phyloP scores from a whole-genome alignment of 2,888 invertebrate genomes.

The Callimorpha dominula region DNA sequence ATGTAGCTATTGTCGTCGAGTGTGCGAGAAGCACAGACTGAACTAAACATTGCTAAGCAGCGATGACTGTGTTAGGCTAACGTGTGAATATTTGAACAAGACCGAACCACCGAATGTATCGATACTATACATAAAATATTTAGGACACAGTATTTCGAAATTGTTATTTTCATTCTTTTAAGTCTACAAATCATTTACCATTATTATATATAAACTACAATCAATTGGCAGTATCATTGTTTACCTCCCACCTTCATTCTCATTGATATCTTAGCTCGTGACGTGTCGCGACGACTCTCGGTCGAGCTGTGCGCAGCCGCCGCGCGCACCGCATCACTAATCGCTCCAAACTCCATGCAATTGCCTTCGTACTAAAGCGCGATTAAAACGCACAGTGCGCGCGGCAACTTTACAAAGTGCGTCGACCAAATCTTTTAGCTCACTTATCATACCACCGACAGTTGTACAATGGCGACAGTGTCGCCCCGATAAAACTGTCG shows the following conservation, averaged over 20 bases:
- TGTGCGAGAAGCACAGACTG: slow-evolving; percentile 50
- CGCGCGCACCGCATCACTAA: slow-evolving; percentile 22
- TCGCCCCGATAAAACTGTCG: slow-evolving; percentile 25
- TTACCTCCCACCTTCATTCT: slow-evolving; percentile 67
- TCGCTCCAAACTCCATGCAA: slow-evolving; percentile 17
- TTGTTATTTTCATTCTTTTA: slow-evolving; percentile 61
- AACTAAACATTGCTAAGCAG: slow-evolving; percentile 39
- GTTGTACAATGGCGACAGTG: slow-evolving; percentile 4
- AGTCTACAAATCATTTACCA: slow-evolving; percentile 82
- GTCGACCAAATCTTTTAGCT: slow-evolving; percentile 43
- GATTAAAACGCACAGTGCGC: slow-evolving; percentile 25
- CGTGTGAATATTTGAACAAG: slow-evolving; percentile 54
- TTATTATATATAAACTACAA: slow-evolving; percentile 81
- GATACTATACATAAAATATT: slow-evolving; percentile 83
- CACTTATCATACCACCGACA: slow-evolving; percentile 44
- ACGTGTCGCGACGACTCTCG: slow-evolving; percentile 46
- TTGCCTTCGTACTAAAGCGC: neutral
- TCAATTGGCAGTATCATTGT: slow-evolving; percentile 84
- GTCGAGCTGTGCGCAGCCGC: slow-evolving; percentile 21
- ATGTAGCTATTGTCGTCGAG: slow-evolving; percentile 22
- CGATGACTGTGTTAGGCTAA: slow-evolving; percentile 16
- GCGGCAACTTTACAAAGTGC: slow-evolving; percentile 39
- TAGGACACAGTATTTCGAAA: slow-evolving; percentile 83
- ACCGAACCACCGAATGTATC: slow-evolving; percentile 65
- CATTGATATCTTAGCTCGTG: slow-evolving; percentile 73